Conservation (phyloP, 2,888 invertebrate species). For the Vesta saturnalis region DNA sequence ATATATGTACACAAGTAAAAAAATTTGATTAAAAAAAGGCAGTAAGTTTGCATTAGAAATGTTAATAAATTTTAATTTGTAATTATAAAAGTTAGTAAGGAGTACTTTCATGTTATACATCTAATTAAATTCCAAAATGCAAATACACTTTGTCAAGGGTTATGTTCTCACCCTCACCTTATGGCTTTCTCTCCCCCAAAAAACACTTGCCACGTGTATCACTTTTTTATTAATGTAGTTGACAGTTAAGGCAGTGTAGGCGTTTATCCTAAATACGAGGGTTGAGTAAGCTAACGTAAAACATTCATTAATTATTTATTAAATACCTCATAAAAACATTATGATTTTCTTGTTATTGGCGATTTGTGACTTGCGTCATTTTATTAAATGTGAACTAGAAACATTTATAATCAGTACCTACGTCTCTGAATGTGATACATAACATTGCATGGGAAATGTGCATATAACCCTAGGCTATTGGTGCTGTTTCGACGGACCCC, state of each 20-base stretch:
- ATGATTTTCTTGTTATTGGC: too few relatives aligned
- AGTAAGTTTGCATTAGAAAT: background rate
- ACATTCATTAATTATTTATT: background rate
- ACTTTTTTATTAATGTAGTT: constrained; percentile 8
- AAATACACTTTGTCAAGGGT: constrained; percentile 18
- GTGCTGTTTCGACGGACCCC: constrained; percentile 18
- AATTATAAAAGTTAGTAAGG: constrained; percentile 4
- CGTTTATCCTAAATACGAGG: constrained; percentile 6
- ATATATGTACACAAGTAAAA: too few relatives aligned
- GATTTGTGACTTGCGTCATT: background rate
- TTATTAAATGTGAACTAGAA: background rate
- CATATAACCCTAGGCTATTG: constrained; percentile 24
- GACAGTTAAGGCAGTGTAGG: constrained; percentile 14
- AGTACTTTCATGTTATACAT: constrained; percentile 2
- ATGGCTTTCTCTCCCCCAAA: constrained; percentile 5
- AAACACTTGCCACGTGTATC: constrained; percentile 20
- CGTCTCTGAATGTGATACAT: constrained; percentile 14
- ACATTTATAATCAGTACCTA: constrained; percentile 5
- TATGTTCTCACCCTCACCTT: constrained; percentile 17
- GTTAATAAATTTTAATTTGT: constrained; percentile 1
- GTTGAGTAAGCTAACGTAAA: background rate
- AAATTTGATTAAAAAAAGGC: background rate
- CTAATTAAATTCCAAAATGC: constrained; percentile 15
- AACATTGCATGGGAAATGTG: constrained; percentile 16
- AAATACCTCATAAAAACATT: background rate